Percentiles rank a stretch among this genome's conserved stretches.
phyloP scores from a whole-genome alignment of 2,113 vertebrate genomes.

The Lepus timidus region DNA sequence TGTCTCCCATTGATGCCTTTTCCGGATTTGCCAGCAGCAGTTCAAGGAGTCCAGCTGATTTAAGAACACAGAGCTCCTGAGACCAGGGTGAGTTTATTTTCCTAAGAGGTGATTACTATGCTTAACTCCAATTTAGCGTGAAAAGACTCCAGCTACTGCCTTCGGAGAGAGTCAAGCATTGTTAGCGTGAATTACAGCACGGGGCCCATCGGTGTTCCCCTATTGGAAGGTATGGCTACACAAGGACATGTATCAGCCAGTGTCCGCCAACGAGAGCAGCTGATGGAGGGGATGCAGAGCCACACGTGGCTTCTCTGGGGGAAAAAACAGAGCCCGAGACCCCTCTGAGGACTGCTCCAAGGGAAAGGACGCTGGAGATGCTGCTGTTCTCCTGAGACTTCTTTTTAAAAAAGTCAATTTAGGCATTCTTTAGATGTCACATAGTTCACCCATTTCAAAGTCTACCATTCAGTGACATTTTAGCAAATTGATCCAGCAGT shows the following conservation, averaged over 20 bases:
- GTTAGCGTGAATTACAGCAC: background rate
- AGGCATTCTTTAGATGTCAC: background rate
- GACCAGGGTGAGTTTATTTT: constrained; percentile 55
- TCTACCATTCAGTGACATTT: background rate
- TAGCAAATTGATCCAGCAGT: background rate
- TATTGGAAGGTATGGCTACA: background rate
- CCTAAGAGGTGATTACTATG: constrained; percentile 42
- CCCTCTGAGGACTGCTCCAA: background rate
- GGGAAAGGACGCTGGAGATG: background rate
- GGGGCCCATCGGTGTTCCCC: background rate
- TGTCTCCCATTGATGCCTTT: background rate
- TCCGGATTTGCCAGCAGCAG: background rate
- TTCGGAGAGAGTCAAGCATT: background rate
- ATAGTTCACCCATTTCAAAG: background rate
- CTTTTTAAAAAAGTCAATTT: background rate
- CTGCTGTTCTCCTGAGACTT: background rate
- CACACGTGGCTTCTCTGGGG: background rate
- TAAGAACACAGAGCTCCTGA: constrained; percentile 47
- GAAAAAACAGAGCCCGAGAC: background rate
- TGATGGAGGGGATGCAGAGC: background rate
- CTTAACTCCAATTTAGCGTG: constrained; percentile 52
- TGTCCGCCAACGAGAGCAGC: background rate
- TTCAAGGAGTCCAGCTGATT: background rate
- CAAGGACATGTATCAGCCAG: background rate
- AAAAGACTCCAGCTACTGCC: background rate